phyloP scores from a whole-genome alignment of 1,140 invertebrate genomes.

The Chrysomallon squamiferum region DNA sequence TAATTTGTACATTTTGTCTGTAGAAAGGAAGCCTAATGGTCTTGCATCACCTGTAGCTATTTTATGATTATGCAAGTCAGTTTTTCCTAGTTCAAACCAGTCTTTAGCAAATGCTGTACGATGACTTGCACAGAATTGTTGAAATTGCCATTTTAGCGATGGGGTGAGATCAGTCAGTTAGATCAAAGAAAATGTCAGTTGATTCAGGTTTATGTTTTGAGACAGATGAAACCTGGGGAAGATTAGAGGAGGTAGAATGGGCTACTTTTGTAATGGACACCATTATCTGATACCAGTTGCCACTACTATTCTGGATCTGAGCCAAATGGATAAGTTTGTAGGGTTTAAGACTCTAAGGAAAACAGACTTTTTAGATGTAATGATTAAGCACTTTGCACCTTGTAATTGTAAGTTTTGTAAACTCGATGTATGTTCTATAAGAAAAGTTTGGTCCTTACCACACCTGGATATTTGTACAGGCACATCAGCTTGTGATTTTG shows the following conservation, averaged over 20 bases:
- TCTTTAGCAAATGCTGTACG: constrained; percentile 1
- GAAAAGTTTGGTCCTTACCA: not conserved
- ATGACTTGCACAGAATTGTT: not conserved
- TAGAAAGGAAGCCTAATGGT: constrained; percentile 14
- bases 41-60: constrained; percentile 20
- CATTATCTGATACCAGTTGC: not conserved
- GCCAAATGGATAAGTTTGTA: not conserved
- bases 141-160: not conserved
- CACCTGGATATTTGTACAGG: not conserved
- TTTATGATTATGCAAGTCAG: constrained; percentile 8
- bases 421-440: not conserved
- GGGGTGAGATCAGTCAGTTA: not conserved
- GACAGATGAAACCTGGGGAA: not conserved
- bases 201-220: not conserved
- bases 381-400: not conserved
- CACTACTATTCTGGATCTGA: not conserved
- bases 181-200: not conserved
- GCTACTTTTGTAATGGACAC: not conserved
- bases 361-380: not conserved
- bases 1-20: constrained; percentile 15
- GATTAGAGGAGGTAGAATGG: not conserved
- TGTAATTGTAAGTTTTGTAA: not conserved
- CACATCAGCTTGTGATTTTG: not conserved
- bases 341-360: not conserved
- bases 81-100: not conserved